Conservation (phyloP, 1,140 invertebrate genomes). For the Wasmannia auropunctata region DNA sequence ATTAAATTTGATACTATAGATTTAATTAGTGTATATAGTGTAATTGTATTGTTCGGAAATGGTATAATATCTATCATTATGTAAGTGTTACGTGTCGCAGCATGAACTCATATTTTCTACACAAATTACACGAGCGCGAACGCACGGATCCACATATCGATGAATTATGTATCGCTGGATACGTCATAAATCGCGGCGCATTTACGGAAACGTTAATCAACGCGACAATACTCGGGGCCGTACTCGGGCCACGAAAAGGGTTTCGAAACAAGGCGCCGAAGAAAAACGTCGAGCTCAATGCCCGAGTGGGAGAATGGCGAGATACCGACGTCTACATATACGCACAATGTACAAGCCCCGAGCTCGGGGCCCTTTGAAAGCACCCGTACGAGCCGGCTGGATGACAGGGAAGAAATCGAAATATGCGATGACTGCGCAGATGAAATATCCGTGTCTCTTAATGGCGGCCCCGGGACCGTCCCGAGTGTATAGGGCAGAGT, state of each 20-base stretch:
- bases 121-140: not conserved
- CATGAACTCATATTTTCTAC: not conserved
- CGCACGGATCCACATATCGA: not conserved
- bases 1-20: no score
- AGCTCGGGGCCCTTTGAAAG: conserved; percentile 75
- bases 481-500: conserved; percentile 60
- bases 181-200: conserved; percentile 29
- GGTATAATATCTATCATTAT: not conserved
- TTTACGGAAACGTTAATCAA: conserved; percentile 55
- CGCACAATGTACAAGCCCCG: conserved; percentile 66
- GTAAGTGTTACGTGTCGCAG: not conserved
- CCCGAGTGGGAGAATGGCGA: conserved; percentile 25
- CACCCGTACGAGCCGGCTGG: conserved; percentile 72
- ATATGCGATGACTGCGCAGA: conserved; percentile 82
- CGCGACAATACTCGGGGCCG: conserved; percentile 22
- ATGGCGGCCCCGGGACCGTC: conserved; percentile 75
- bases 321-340: conserved; percentile 62
- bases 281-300: conserved; percentile 58
- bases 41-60: not conserved
- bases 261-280: conserved; percentile 62
- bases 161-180: conserved; percentile 19
- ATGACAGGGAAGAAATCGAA: conserved; percentile 81
- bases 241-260: conserved; percentile 14
- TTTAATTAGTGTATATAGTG: no score
- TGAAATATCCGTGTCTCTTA: conserved; percentile 81